Percentiles rank a stretch among this genome's conserved stretches.
Conservation (phyloP, 1,140 invertebrate genomes). For the Bombus superbus region DNA sequence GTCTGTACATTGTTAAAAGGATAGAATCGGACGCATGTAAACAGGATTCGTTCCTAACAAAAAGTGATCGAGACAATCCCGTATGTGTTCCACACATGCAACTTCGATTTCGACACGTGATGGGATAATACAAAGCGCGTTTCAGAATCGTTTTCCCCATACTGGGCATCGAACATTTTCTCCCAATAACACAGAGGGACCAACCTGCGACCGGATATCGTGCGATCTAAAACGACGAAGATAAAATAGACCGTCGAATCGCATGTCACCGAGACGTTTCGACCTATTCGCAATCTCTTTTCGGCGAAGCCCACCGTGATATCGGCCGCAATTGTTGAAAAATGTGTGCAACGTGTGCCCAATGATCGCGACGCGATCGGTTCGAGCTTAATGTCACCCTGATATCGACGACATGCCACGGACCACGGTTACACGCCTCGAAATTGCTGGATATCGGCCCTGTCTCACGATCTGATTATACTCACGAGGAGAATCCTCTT, state of each 20-base stretch:
- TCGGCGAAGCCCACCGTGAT: conserved; percentile 24
- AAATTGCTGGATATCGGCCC: conserved; percentile 43
- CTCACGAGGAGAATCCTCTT: conserved; percentile 58
- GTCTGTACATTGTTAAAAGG: background rate
- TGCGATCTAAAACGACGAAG: conserved; percentile 31
- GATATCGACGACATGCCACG: conserved; percentile 32
- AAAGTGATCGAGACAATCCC: background rate
- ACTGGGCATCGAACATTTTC: conserved; percentile 12
- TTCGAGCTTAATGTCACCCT: conserved; percentile 32
- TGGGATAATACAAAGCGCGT: background rate
- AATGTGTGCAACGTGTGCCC: conserved; percentile 31
- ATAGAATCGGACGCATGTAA: background rate
- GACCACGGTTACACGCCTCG: conserved; percentile 17
- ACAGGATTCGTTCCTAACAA: background rate
- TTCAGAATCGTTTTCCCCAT: background rate
- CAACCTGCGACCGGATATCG: conserved; percentile 11
- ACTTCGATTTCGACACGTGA: background rate
- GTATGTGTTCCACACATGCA: conserved; percentile 19
- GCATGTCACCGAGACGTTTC: conserved; percentile 63
- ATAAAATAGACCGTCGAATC: conserved; percentile 41
- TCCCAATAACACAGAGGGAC: background rate
- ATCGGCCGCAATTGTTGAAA: conserved; percentile 40
- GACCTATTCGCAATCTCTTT: conserved; percentile 49
- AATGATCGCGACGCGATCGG: conserved; percentile 33
- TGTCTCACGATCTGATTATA: conserved; percentile 64